phyloP scores from a whole-genome alignment of 2,113 vertebrate genomes.

The Dicentrarchus labrax region DNA sequence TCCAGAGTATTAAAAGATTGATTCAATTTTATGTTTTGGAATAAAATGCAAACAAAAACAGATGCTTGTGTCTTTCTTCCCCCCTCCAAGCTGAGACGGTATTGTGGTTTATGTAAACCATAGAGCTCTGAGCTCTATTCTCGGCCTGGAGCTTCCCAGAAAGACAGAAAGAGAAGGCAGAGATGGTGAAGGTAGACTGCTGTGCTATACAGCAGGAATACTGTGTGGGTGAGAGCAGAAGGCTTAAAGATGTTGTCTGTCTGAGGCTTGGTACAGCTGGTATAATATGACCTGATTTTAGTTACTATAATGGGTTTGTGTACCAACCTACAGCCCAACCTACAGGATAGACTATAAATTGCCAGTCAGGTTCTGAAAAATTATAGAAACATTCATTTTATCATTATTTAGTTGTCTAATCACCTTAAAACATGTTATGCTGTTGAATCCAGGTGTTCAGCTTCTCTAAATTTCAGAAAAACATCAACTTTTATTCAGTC shows the following conservation, averaged over 20 bases:
- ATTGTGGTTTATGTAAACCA: conserved; percentile 82
- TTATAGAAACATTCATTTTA: not conserved
- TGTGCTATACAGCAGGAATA: conserved; percentile 62
- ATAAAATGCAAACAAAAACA: conserved; percentile 94
- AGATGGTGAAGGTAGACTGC: conserved; percentile 71
- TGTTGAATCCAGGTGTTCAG: not conserved
- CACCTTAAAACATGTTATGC: not conserved
- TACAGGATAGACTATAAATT: conserved; percentile 11
- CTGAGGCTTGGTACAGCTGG: conserved; percentile 52
- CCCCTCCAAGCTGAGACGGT: conserved; percentile 72
- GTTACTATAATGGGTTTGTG: conserved; percentile 54
- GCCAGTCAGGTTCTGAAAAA: not conserved
- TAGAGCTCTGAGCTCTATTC: conserved; percentile 80
- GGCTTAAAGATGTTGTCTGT: conserved; percentile 74
- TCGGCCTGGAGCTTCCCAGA: conserved; percentile 74
- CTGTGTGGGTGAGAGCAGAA: conserved; percentile 76
- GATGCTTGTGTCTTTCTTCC: conserved; percentile 83
- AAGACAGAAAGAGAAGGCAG: conserved; percentile 67
- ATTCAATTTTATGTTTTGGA: conserved; percentile 94
- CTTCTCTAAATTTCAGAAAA: too few relatives aligned
- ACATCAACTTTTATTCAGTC: too few relatives aligned
- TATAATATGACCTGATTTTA: conserved; percentile 68
- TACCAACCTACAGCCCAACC: conserved; percentile 35
- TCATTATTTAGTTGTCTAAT: not conserved
- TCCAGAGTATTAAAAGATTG: conserved; percentile 94